Evolutionary conservation across 2,888 invertebrate genomes (phyloP).

Genomic region (Tipula helvola): DNA sequence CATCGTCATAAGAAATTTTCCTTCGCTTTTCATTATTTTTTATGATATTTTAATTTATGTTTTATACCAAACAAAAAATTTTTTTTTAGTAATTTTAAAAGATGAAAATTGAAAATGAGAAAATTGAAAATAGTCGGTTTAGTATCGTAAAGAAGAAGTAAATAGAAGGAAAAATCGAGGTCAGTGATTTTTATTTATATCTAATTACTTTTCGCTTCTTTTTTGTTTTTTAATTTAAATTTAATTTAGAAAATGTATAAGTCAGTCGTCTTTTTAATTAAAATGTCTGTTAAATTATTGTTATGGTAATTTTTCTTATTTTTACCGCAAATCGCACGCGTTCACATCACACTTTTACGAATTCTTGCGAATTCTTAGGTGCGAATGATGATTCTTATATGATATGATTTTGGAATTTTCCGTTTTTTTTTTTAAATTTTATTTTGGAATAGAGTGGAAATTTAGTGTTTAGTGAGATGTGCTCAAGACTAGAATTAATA

Average conservation of each 20-base stretch:
- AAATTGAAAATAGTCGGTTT: not conserved
- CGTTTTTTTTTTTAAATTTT: not conserved
- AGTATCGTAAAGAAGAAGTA: not conserved
- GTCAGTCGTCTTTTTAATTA: not conserved
- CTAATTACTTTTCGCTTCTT: not conserved
- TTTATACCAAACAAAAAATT: not conserved
- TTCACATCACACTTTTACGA: not conserved
- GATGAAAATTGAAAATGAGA: not conserved
- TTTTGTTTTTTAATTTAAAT: not conserved
- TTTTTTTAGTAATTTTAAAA: not conserved
- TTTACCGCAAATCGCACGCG: not conserved
- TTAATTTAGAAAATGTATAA: constrained; percentile 4
- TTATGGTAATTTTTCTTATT: not conserved
- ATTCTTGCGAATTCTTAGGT: too few species aligned
- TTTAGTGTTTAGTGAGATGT: not conserved
- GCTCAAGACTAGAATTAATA: not conserved
- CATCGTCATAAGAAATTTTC: not conserved
- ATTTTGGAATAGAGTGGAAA: not conserved
- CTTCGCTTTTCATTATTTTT: not conserved
- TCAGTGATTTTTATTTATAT: constrained; percentile 4
- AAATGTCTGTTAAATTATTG: not conserved
- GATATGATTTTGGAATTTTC: not conserved
- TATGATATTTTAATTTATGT: not conserved
- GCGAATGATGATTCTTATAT: not conserved
- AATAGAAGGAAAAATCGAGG: not conserved